phyloP scores from a whole-genome alignment of 1,140 invertebrate species.

The Luehdorfia chinensis region DNA sequence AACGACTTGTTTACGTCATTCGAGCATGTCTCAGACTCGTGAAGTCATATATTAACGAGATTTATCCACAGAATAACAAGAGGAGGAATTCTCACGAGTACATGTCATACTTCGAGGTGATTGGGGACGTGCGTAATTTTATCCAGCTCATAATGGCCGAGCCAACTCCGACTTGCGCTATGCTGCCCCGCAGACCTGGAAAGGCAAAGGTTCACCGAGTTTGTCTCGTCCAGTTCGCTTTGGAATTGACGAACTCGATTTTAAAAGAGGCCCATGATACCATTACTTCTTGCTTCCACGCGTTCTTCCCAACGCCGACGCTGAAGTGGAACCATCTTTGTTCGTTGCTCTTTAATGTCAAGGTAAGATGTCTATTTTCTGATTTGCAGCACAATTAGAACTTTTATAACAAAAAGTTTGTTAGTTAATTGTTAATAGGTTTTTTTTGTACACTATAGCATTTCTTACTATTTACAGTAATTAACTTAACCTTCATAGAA shows the following conservation, averaged over 20 bases:
- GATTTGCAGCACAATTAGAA: background rate
- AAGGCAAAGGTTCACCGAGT: constrained; percentile 42
- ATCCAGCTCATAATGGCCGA: constrained; percentile 91
- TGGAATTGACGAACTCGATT: constrained; percentile 83
- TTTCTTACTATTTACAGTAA: no score
- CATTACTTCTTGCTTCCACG: constrained; percentile 95
- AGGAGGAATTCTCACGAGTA: constrained; percentile 84
- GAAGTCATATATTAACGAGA: constrained; percentile 91
- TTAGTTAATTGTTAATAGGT: no score
- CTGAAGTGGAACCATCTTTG: constrained; percentile 96
- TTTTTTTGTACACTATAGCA: no score
- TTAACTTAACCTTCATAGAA: no score
- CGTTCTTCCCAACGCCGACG: constrained; percentile 95
- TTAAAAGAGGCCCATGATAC: constrained; percentile 94
- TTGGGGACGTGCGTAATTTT: constrained; percentile 90
- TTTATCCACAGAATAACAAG: constrained; percentile 85
- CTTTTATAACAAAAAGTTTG: no score
- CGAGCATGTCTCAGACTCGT: constrained; percentile 89
- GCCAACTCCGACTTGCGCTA: constrained; percentile 77
- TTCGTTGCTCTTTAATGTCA: constrained; percentile 88
- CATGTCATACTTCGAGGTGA: constrained; percentile 88
- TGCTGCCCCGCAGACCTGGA: constrained; percentile 40
- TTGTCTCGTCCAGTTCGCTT: constrained; percentile 59
- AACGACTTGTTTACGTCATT: constrained; percentile 92
- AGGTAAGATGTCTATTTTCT: constrained; percentile 74